These are phyloP conservation scores for Caerostris darwini DNA, from an alignment of 1,140 invertebrate genomes.

Conservation along the genomic window DNA sequence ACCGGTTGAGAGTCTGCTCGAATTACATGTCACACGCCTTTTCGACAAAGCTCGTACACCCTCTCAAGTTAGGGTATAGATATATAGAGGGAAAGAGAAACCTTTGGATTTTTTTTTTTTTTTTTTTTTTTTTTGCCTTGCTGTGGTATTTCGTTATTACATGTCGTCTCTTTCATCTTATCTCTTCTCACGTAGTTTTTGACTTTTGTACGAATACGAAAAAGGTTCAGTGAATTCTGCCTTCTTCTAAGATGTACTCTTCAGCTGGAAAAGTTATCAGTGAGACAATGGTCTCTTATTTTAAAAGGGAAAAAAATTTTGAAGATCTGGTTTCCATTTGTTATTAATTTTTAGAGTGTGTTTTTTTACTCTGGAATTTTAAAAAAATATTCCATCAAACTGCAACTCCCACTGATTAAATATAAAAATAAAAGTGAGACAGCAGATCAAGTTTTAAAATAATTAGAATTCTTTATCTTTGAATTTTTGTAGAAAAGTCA, in stretches of 20 bases:
- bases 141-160: slow-evolving; percentile 65
- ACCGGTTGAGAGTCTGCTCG: slow-evolving; percentile 54
- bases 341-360: too few species aligned
- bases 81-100: not conserved
- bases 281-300: not conserved
- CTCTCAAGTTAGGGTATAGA: not conserved
- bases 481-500: too few species aligned
- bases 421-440: too few species aligned
- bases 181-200: not conserved
- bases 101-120: not conserved
- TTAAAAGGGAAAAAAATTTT: too few species aligned
- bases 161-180: slow-evolving; percentile 33
- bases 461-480: too few species aligned
- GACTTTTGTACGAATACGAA: not conserved
- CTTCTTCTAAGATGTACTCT: not conserved
- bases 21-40: slow-evolving; percentile 72
- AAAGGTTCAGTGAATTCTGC: not conserved
- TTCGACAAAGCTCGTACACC: slow-evolving; percentile 29
- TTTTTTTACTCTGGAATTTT: too few species aligned
- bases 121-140: too few species aligned
- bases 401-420: too few species aligned
- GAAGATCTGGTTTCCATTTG: too few species aligned
- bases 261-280: not conserved
- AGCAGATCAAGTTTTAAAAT: too few species aligned
- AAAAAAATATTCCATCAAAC: too few species aligned